These are phyloP conservation scores for Myodes glareolus DNA, from an alignment of 2,113 vertebrate species.

Conservation along the genomic window DNA sequence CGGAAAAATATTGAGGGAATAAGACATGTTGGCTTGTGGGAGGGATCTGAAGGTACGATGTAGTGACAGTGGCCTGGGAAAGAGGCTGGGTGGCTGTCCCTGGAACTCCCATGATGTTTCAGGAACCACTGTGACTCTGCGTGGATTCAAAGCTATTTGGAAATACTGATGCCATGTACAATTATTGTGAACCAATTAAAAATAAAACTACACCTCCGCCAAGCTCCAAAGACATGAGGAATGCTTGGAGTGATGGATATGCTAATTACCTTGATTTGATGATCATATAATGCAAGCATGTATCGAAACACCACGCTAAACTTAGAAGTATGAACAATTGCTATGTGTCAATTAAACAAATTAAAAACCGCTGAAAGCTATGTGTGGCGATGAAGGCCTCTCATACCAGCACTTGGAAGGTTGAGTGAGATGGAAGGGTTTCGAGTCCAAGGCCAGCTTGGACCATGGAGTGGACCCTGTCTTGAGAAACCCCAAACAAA, in stretches of 20 bases:
- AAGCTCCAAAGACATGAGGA: not conserved
- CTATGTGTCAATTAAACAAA: conserved; percentile 1
- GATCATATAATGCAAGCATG: not conserved
- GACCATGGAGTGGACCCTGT: not conserved
- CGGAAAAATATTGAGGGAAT: not conserved
- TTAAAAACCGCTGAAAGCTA: not conserved
- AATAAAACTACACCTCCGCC: not conserved
- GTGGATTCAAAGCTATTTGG: not conserved
- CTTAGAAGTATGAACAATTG: not conserved
- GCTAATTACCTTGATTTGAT: conserved; percentile 24
- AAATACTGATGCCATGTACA: not conserved
- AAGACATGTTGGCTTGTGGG: not conserved
- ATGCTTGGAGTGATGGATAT: not conserved
- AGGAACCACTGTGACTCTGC: not conserved
- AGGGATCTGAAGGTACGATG: not conserved
- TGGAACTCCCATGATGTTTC: not conserved
- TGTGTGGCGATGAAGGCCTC: not conserved
- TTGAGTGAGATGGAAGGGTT: not conserved
- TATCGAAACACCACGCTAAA: not conserved
- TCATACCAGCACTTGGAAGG: not conserved
- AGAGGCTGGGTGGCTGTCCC: not conserved
- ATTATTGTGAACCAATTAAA: not conserved
- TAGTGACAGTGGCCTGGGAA: not conserved
- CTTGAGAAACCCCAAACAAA: not conserved
- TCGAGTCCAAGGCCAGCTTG: not conserved